These are phyloP conservation scores for Anastrepha ludens DNA, from an alignment of 1,140 invertebrate genomes.

Conservation along the genomic window DNA sequence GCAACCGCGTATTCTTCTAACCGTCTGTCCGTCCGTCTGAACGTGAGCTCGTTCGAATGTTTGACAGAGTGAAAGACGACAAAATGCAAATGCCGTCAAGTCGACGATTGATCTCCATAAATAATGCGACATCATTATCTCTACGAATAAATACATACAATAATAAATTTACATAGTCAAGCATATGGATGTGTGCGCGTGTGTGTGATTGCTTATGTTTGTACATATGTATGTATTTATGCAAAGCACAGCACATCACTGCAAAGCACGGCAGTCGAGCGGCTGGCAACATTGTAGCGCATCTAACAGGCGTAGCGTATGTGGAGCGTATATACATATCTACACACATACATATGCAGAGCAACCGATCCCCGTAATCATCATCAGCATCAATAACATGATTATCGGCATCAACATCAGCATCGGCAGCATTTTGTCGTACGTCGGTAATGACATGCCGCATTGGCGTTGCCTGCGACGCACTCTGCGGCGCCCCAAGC, in stretches of 20 bases:
- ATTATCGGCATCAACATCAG: conserved; percentile 1
- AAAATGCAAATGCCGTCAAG: conserved; percentile 51
- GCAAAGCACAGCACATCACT: background rate
- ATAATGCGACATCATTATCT: conserved; percentile 56
- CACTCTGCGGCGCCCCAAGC: conserved; percentile 27
- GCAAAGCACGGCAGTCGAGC: background rate
- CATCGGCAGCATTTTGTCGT: conserved; percentile 35
- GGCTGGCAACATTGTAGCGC: background rate
- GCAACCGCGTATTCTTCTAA: background rate
- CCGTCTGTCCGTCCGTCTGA: background rate
- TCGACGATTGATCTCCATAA: conserved; percentile 57
- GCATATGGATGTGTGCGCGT: background rate
- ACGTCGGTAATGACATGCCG: conserved; percentile 32
- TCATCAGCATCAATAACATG: conserved; percentile 31
- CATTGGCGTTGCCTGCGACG: conserved; percentile 2
- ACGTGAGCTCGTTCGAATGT: no score
- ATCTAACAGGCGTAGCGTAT: background rate
- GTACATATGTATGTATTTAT: conserved; percentile 8
- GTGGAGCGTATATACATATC: background rate
- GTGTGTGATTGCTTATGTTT: background rate
- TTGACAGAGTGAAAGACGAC: background rate
- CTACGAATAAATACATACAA: conserved; percentile 41
- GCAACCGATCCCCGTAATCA: background rate
- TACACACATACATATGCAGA: background rate
- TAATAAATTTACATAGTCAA: conserved; percentile 44